Percentiles rank a stretch among this genome's conserved stretches.
Evolutionary conservation across 2,888 invertebrate species (phyloP).

Genomic region (Scaptomyza tumidula): DNA sequence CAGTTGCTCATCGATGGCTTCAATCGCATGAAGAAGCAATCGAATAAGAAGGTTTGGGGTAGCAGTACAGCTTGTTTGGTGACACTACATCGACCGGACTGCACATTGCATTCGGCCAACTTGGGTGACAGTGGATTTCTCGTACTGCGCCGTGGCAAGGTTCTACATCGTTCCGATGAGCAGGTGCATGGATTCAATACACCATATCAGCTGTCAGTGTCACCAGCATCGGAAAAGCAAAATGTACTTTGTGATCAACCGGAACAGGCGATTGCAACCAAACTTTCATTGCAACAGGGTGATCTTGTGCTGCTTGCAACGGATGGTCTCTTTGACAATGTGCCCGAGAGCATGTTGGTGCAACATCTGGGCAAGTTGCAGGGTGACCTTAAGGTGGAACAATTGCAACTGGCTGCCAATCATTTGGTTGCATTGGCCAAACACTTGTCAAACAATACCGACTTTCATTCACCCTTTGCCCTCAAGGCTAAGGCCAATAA

Average conservation of each 20-base stretch:
- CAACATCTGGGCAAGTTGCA: constrained; percentile 89
- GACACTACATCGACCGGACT: constrained; percentile 93
- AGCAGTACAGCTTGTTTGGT: constrained; percentile 99
- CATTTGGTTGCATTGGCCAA: constrained; percentile 49
- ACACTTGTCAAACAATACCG: constrained; percentile 30
- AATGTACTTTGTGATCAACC: constrained; percentile 95
- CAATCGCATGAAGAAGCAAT: constrained; percentile 93
- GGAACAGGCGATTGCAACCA: constrained; percentile 92
- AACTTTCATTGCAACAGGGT: constrained; percentile 92
- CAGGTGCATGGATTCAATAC: constrained; percentile 99
- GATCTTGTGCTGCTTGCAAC: constrained; percentile 97
- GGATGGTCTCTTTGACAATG: constrained; percentile 98
- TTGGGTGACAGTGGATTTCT: constrained; percentile 98
- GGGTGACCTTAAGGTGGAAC: constrained; percentile 4
- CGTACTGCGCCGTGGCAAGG: constrained; percentile 92
- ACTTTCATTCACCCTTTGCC: constrained; percentile 57
- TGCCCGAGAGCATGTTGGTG: constrained; percentile 94
- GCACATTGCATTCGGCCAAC: constrained; percentile 96
- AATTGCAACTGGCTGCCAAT: constrained; percentile 49
- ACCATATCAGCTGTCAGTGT: constrained; percentile 96
- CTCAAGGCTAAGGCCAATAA: constrained; percentile 47
- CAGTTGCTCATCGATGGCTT: constrained; percentile 94
- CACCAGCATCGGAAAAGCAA: constrained; percentile 92
- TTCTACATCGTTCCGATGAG: constrained; percentile 95
- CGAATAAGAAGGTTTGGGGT: constrained; percentile 92